Evolutionary conservation across 2,888 invertebrate genomes (phyloP), one percentile per base, ranked within the genome.

Genomic region (Lagria hirta): DNA sequence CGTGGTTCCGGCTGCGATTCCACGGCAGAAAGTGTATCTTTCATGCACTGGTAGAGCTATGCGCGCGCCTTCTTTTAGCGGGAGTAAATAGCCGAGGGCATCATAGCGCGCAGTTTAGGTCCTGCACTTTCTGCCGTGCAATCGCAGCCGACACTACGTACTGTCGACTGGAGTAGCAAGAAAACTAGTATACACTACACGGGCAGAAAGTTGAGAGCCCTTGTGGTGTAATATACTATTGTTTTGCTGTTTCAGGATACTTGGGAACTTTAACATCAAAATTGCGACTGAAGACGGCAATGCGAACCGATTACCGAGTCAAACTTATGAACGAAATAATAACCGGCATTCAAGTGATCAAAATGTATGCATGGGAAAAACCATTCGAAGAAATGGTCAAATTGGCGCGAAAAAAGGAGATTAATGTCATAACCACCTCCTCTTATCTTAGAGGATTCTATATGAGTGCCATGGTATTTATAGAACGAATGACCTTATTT

Each of bases 321-420:
- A 75, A 81, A 14, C 62, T 85, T 3, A 86, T 86, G 84, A 83
- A 79, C 57, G 86, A 87, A 69, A 80, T 87, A 28, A 79, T 86
- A 24, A 75, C 78, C 1, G 85, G 84, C 0, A 84, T 87, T 51
- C 77, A 82, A 58, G 83, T 86, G 2, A 84, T 87, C 51, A 87
- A 87, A 66, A 86, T 86, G 85, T 86, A 85, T 60, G 81, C 84
- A 0, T 87, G 86, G 79, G 87, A 87, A 61, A 80, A 77, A 49
- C 81, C 84, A 0, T 86, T 87, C 58, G 79, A 81, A 27, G 72
- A 76, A 7, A 58, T 84, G 22, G 76, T 86, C 1, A 73, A 74
- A 32, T 58, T 75, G 3, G 76, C 82, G 1, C 67, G 86, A 57
- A 86, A 85, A 59, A 66, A 76, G 33, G 90, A 91, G 73, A 79